Evolutionary conservation across 2,113 vertebrate genomes (phyloP).

Genomic region (Anhinga rufa): DNA sequence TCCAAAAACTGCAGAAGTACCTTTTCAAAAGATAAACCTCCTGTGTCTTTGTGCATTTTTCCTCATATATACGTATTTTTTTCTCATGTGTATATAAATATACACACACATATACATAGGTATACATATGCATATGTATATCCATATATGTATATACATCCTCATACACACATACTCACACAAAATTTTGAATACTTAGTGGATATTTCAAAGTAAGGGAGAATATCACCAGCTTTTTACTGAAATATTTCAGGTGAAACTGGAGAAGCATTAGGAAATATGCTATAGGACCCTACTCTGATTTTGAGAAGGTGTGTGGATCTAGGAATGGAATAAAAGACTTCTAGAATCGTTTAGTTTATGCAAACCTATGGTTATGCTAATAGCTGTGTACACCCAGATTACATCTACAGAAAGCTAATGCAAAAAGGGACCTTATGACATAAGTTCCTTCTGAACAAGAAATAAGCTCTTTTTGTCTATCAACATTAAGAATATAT

Average conservation of each 20-base stretch:
- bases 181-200: neutral
- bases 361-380: neutral
- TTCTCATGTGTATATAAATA: no score
- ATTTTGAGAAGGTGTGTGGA: neutral
- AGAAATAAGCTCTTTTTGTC: neutral
- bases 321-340: neutral
- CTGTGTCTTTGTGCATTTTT: neutral
- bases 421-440: neutral
- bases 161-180: neutral
- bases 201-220: neutral
- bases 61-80: neutral
- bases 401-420: neutral
- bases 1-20: neutral
- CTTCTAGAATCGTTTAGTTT: neutral
- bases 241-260: neutral
- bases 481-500: neutral
- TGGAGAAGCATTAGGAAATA: neutral
- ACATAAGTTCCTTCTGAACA: neutral
- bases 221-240: neutral
- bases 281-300: accelerated
- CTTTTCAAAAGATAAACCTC: neutral
- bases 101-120: no score
- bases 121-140: no score
- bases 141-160: no score
- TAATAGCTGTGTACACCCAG: neutral